phyloP scores from a whole-genome alignment of 2,888 invertebrate species.

The Dryococelus australis region DNA sequence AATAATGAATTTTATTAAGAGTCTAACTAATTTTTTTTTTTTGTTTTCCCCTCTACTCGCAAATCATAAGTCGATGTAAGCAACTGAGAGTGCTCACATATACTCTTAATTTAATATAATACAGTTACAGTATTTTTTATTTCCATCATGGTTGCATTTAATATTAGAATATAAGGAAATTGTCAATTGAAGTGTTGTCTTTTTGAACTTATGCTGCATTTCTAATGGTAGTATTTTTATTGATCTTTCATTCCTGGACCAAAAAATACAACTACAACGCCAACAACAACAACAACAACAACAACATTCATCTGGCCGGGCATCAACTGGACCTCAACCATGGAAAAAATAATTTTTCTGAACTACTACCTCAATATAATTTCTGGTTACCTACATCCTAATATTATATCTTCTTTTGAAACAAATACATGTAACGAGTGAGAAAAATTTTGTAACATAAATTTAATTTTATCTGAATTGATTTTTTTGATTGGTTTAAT shows the following conservation, averaged over 20 bases:
- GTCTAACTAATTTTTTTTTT: no score
- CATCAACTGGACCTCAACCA: constrained; percentile 12
- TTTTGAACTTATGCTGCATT: constrained; percentile 48
- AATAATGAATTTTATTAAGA: no score
- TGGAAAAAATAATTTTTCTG: background rate
- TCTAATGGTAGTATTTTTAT: constrained; percentile 72
- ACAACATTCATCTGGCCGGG: constrained; percentile 31
- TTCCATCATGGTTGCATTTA: no score
- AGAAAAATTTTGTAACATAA: background rate
- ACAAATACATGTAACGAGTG: background rate
- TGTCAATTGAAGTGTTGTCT: constrained; percentile 28
- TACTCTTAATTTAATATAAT: no score
- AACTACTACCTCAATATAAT: background rate
- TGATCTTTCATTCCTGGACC: constrained; percentile 83
- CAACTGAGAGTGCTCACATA: no score
- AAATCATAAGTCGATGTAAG: no score
- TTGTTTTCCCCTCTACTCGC: no score
- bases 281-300: constrained; percentile 60
- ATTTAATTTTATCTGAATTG: background rate
- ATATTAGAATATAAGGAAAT: no score
- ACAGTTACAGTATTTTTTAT: no score
- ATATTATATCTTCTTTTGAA: background rate
- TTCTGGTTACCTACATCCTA: background rate
- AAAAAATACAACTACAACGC: constrained; percentile 70
- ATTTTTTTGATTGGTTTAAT: background rate